These are phyloP conservation scores for Drosophila auraria DNA, from an alignment of 1,140 invertebrate genomes.

Conservation along the genomic window DNA sequence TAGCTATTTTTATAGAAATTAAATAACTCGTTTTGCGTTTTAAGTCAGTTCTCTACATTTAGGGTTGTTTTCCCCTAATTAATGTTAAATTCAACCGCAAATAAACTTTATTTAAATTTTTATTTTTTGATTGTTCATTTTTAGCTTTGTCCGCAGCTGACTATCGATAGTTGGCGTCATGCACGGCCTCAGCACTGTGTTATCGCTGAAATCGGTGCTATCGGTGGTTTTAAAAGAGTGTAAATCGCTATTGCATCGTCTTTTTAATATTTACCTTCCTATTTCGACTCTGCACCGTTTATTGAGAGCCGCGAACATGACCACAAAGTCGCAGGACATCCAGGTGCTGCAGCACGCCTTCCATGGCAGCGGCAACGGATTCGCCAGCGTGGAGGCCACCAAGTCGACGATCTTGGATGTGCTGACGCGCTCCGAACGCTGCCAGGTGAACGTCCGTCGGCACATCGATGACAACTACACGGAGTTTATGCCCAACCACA, in stretches of 20 bases:
- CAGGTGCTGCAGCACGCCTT: constrained; percentile 41
- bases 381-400: constrained; percentile 54
- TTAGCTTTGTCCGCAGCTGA: neutral
- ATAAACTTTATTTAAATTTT: neutral
- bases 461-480: constrained; percentile 79
- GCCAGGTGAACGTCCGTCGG: constrained; percentile 67
- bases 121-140: neutral
- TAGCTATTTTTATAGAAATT: too few species aligned
- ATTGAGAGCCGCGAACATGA: neutral
- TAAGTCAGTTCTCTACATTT: too few species aligned
- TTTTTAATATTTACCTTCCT: neutral
- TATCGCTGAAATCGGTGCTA: constrained; percentile 7
- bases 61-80: too few species aligned
- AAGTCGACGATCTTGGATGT: constrained; percentile 69
- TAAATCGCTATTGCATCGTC: too few species aligned
- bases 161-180: neutral
- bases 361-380: constrained; percentile 10
- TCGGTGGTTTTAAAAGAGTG: constrained; percentile 5
- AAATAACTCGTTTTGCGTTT: too few species aligned
- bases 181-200: neutral
- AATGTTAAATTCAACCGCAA: too few species aligned
- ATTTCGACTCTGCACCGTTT: neutral
- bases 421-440: constrained; percentile 68
- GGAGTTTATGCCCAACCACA: constrained; percentile 79
- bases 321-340: neutral